A percentile compares a stretch with the other conserved stretches of the same genome.
phyloP scores from a whole-genome alignment of 2,797 vertebrate genomes.

The Cygnus olor region DNA sequence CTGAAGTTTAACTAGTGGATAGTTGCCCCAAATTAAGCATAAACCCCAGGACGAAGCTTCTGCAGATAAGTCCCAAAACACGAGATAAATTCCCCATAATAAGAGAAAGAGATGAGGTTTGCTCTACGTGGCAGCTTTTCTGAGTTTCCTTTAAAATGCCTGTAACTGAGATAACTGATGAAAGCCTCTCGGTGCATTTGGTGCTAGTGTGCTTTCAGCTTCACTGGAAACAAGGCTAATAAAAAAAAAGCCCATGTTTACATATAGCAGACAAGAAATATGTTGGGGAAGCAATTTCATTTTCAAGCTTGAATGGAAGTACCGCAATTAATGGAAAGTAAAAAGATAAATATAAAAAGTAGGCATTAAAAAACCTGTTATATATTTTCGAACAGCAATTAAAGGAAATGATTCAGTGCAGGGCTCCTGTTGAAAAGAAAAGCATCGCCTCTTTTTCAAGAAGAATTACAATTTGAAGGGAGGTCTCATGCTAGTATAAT shows the following conservation, averaged over 20 bases:
- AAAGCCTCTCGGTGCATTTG: accelerated
- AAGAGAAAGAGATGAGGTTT: not conserved
- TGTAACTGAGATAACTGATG: not conserved
- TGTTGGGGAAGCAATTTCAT: constrained; percentile 24
- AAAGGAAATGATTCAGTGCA: constrained; percentile 47
- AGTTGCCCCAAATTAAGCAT: not conserved
- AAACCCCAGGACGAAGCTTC: not conserved
- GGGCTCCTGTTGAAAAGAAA: constrained; percentile 7
- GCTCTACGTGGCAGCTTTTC: not conserved
- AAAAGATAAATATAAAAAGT: constrained; percentile 60
- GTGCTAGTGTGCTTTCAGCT: not conserved
- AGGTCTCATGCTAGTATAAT: constrained; percentile 21
- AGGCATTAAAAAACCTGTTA: constrained; percentile 46
- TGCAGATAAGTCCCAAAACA: not conserved
- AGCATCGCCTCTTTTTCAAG: not conserved
- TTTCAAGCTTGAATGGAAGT: constrained; percentile 57
- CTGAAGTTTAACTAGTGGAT: not conserved
- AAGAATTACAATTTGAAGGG: constrained; percentile 43
- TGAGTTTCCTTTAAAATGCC: not conserved
- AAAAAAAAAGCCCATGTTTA: constrained; percentile 26
- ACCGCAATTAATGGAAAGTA: constrained; percentile 53
- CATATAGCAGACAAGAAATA: constrained; percentile 40
- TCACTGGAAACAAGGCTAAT: constrained; percentile 32
- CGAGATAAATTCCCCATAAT: not conserved
- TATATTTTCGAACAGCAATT: constrained; percentile 53